Percentiles rank a stretch among this genome's conserved stretches.
phyloP scores from a whole-genome alignment of 53 echinoderm and acorn worm species.

The Apostichopus leukothele region DNA sequence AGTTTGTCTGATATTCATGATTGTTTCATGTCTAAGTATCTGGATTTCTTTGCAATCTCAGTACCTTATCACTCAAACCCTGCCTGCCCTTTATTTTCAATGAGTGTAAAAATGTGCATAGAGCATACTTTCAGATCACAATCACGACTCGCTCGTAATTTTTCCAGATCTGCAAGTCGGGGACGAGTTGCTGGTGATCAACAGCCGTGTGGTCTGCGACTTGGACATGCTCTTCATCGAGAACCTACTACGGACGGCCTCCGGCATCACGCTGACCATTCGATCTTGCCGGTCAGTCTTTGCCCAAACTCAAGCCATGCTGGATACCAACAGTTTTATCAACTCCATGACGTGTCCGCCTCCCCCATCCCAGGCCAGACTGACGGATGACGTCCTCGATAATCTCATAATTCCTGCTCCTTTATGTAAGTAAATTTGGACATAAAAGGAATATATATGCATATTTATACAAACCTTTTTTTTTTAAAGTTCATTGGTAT shows the following conservation, averaged over 20 bases:
- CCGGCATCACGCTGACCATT: constrained; percentile 82
- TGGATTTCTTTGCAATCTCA: no score
- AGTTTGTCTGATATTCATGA: no score
- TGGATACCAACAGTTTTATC: constrained; percentile 92
- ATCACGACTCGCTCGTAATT: not conserved
- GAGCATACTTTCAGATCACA: not conserved
- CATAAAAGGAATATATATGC: no score
- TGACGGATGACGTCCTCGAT: constrained; percentile 89
- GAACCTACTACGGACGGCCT: constrained; percentile 68
- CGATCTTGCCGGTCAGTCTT: constrained; percentile 89
- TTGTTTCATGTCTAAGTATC: not conserved
- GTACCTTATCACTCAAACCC: no score
- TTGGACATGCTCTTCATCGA: constrained; percentile 97
- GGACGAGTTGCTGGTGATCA: constrained; percentile 88
- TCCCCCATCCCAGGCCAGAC: constrained; percentile 84
- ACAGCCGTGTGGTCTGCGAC: constrained; percentile 89
- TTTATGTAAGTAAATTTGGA: constrained; percentile 10
- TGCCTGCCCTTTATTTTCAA: no score
- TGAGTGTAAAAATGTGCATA: not conserved
- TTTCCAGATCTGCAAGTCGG: constrained; percentile 86
- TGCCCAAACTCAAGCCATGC: constrained; percentile 85
- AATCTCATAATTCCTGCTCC: constrained; percentile 90
- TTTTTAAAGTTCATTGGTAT: no score
- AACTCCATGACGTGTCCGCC: constrained; percentile 95
- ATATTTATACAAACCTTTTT: no score